Evolutionary conservation across 1,140 invertebrate genomes (phyloP).

Genomic region (Drosophila teissieri): DNA sequence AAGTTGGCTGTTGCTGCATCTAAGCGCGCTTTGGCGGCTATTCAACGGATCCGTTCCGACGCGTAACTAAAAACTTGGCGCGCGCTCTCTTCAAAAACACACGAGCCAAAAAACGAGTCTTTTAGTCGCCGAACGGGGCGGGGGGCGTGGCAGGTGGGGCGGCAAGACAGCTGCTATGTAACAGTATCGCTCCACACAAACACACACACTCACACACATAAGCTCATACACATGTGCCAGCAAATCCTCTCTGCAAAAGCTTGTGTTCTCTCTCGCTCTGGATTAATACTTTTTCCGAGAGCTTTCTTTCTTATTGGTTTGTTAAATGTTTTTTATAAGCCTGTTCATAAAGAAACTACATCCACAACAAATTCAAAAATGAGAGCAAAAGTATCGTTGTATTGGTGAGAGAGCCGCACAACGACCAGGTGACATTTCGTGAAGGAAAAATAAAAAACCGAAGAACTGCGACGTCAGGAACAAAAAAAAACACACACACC

Average conservation of each 20-base stretch:
- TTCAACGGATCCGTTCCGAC: conserved; percentile 79
- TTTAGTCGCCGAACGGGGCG: conserved; percentile 28
- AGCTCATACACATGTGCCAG: background rate
- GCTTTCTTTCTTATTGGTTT: conserved; percentile 59
- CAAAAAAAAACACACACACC: conserved; percentile 2
- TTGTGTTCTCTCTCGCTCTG: conserved; percentile 36
- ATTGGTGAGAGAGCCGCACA: conserved; percentile 27
- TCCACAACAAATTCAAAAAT: conserved; percentile 20
- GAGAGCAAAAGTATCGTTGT: conserved; percentile 15
- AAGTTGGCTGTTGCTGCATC: conserved; percentile 59
- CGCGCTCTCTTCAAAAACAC: conserved; percentile 66
- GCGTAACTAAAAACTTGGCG: conserved; percentile 82
- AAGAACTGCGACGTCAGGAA: conserved; percentile 13
- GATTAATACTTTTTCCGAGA: conserved; percentile 29
- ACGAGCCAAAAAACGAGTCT: conserved; percentile 71
- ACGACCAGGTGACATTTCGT: conserved; percentile 49
- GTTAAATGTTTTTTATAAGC: conserved; percentile 40
- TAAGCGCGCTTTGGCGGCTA: conserved; percentile 75
- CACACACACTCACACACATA: background rate
- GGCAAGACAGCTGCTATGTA: conserved; percentile 55
- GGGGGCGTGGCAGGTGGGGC: conserved; percentile 37
- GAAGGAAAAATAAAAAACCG: conserved; percentile 25
- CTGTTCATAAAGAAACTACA: conserved; percentile 37
- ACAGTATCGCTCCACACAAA: conserved; percentile 35
- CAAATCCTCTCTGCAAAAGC: conserved; percentile 46